Evolutionary conservation across 1,140 invertebrate species (phyloP), one percentile per base, ranked within the genome.

Genomic region (Palaemon carinicauda): DNA sequence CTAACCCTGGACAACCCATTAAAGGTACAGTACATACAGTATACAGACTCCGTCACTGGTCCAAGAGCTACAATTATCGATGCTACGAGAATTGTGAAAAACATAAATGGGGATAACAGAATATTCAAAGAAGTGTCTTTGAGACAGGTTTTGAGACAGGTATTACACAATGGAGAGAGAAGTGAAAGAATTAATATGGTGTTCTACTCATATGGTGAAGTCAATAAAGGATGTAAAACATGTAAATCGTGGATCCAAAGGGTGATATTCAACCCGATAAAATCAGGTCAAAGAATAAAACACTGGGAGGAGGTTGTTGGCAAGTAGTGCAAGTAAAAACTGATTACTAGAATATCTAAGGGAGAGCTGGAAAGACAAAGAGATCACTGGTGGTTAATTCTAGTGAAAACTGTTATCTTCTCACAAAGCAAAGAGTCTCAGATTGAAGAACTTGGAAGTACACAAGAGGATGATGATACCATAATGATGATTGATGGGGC

Each of bases 251-350:
- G 60, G 60, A 14, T 54, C 53, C 53, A 54, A n/a, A 54, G 53
- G 53, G n/a, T n/a, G n/a, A n/a, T n/a, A n/a, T n/a, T n/a, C n/a
- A 54, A n/a, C n/a, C n/a, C n/a, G 9, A 69, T n/a, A 69, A 69
- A 69, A 69, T 69, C 60, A 69, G 60, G 60, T 69, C 60, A 69
- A 19, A 69, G 60, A 9, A 69, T 12, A 69, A 12, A 69, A n/a
- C n/a, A 69, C 60, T 69, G 60, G 60, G n/a, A 69, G 60, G 60
- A 69, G 60, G 60, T 69, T 69, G 9, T 69, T 69, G 60, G 60
- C 60, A 69, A 69, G n/a, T n/a, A 69, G n/a, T 69, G 60, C n/a
- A 69, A 69, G n/a, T 27, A 69, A 21, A 69, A 69, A 69, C 60
- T 21, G 60, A 69, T 27, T 69, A 19, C n/a, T n/a, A 21, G 60